Percentiles rank a stretch among this genome's conserved stretches.
These are phyloP conservation scores for Lagopus leucura DNA, from an alignment of 2,113 vertebrate genomes.

Conservation along the genomic window DNA sequence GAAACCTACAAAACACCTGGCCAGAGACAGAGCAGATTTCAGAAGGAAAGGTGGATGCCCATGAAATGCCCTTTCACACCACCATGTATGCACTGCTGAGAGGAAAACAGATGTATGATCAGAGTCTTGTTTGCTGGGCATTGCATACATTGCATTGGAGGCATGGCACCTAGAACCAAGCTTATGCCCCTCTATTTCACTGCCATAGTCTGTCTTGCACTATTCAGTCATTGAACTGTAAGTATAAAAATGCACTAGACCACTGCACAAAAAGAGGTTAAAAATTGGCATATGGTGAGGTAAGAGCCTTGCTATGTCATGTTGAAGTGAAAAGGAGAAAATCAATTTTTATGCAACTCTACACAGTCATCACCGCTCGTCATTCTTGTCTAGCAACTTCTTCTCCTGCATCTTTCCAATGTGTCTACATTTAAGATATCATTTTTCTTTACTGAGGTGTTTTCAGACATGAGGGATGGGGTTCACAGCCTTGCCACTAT, in stretches of 20 bases:
- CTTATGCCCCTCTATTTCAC: not conserved
- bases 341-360: not conserved
- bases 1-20: not conserved
- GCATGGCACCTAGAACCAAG: not conserved
- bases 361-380: not conserved
- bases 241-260: not conserved
- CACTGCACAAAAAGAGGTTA: not conserved
- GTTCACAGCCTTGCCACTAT: not conserved
- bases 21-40: not conserved
- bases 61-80: not conserved
- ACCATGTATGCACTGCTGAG: accelerated
- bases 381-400: not conserved
- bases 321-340: not conserved
- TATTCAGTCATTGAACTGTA: not conserved
- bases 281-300: not conserved
- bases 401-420: not conserved
- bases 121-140: not conserved
- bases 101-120: not conserved
- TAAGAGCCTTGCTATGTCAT: not conserved
- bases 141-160: not conserved
- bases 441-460: not conserved
- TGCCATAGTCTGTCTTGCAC: not conserved
- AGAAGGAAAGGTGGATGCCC: not conserved
- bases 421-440: not conserved
- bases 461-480: not conserved